phyloP scores from a whole-genome alignment of 2,797 vertebrate genomes.

The Halcyon badia region DNA sequence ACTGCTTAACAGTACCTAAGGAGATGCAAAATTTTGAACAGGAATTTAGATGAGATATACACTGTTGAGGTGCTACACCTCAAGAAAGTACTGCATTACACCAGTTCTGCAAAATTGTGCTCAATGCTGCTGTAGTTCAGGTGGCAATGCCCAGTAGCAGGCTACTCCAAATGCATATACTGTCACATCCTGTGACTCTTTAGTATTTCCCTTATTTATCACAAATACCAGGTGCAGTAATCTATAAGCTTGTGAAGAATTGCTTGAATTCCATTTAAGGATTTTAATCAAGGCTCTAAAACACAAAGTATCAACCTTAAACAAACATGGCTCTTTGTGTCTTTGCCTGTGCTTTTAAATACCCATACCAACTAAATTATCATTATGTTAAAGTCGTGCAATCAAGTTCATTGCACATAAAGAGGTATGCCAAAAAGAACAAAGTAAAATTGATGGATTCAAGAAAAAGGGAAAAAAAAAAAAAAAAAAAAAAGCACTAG shows the following conservation, averaged over 20 bases:
- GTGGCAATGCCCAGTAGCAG: accelerated
- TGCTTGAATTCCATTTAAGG: not conserved
- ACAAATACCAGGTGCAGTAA: not conserved
- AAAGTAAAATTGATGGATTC: conserved; percentile 68
- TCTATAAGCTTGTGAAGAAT: not conserved
- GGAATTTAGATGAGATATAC: not conserved
- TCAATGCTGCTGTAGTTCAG: not conserved
- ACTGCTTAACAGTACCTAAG: not conserved
- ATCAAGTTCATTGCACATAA: conserved; percentile 13
- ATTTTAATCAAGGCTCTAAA: not conserved
- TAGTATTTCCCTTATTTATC: not conserved
- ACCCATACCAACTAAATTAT: not conserved
- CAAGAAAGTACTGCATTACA: not conserved
- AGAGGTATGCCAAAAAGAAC: conserved; percentile 24
- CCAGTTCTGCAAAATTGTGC: not conserved
- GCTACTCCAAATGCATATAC: not conserved
- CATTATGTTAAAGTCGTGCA: not conserved
- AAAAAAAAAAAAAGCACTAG: conserved; percentile 31
- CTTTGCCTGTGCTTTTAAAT: conserved; percentile 1
- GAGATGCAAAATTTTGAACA: not conserved
- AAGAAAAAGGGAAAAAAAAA: not conserved
- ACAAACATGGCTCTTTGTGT: not conserved
- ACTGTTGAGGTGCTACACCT: not conserved
- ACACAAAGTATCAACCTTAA: not conserved
- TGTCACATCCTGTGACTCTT: not conserved